Percentiles rank a stretch among this genome's conserved stretches.
phyloP scores from a whole-genome alignment of 1,140 invertebrate genomes.

The Brachionus plicatilis region DNA sequence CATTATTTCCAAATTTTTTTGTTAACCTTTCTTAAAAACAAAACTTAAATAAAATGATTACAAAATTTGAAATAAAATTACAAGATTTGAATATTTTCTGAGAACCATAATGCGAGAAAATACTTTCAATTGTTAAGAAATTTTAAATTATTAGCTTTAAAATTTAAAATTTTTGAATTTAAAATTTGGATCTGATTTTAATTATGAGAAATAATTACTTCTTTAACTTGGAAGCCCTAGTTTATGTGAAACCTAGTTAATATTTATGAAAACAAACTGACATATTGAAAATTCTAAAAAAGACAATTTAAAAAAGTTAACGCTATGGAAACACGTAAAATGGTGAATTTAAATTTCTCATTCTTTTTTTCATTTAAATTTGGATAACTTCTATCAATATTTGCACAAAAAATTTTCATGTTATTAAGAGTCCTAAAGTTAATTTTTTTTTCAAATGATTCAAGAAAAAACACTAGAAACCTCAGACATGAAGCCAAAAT shows the following conservation, averaged over 20 bases:
- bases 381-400: neutral
- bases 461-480: too few relatives aligned
- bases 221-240: neutral
- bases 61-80: neutral
- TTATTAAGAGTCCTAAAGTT: neutral
- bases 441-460: too few relatives aligned
- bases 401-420: neutral
- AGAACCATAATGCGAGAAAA: neutral
- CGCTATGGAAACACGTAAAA: neutral
- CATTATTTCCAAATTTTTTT: neutral
- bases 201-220: neutral
- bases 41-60: too few relatives aligned
- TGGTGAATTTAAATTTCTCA: neutral
- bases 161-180: neutral
- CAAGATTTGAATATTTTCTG: neutral
- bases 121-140: neutral
- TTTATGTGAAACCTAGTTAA: neutral
- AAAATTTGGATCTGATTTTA: neutral
- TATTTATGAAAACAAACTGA: neutral
- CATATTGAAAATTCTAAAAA: neutral
- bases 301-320: neutral
- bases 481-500: too few relatives aligned
- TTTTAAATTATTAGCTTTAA: neutral
- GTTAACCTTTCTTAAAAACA: neutral
- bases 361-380: neutral